A percentile compares a stretch with the other conserved stretches of the same genome.
These are phyloP conservation scores for Eretmocerus hayati DNA, from an alignment of 2,888 invertebrate species.

Conservation along the genomic window DNA sequence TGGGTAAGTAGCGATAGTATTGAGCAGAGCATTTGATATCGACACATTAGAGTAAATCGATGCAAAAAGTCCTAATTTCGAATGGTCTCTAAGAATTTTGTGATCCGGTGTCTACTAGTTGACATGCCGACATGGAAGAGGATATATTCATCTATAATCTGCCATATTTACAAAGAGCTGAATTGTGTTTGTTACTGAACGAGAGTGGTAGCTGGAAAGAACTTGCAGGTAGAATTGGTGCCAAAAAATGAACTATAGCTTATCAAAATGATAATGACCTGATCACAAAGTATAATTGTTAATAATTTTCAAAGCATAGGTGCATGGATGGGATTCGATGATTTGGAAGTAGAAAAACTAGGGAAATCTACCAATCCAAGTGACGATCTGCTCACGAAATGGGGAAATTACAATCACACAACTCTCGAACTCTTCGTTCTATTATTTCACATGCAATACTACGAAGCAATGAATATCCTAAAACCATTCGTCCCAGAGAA, in stretches of 20 bases:
- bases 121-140: no score
- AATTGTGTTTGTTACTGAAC: neutral
- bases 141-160: neutral
- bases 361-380: neutral
- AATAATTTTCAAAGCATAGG: no score
- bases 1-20: no score
- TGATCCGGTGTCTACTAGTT: no score
- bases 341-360: neutral
- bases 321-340: neutral
- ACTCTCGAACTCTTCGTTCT: conserved; percentile 5
- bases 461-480: conserved; percentile 47
- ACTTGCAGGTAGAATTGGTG: neutral
- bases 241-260: no score
- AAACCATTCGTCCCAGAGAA: neutral
- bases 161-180: neutral
- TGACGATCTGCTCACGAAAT: conserved; percentile 1
- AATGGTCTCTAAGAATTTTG: no score
- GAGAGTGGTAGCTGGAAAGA: neutral
- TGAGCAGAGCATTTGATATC: no score
- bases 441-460: conserved; percentile 3
- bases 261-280: neutral
- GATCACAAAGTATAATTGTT: no score
- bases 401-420: conserved; percentile 8
- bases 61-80: no score
- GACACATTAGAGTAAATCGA: no score